Conservation (phyloP, 2,113 vertebrate species). For the Perognathus longimembris region DNA sequence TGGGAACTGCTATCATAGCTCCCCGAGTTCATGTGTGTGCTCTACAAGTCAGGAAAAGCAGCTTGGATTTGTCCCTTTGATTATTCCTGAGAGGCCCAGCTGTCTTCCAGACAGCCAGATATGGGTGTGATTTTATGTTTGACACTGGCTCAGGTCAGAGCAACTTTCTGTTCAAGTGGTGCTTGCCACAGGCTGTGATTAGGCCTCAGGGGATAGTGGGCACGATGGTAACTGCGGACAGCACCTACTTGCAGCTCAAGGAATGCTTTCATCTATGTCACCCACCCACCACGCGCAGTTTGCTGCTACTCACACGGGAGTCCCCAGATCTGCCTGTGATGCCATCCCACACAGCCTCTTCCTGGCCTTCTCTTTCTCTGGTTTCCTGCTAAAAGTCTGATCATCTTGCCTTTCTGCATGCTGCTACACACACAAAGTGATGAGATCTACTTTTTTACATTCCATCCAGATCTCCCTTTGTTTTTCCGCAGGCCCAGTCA, state of each 20-base stretch:
- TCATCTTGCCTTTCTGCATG: background rate
- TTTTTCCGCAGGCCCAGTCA: background rate
- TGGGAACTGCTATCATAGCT: no score
- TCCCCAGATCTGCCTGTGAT: no score
- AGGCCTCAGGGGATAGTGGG: no score
- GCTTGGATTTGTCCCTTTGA: background rate
- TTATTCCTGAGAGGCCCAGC: background rate
- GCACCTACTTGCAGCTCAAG: background rate
- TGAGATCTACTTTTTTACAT: no score
- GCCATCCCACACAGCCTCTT: background rate
- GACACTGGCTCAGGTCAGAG: no score
- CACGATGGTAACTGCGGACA: no score
- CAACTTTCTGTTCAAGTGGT: background rate
- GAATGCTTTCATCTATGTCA: background rate
- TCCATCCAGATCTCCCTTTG: background rate
- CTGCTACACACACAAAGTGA: no score
- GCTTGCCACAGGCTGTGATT: background rate
- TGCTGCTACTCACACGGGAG: no score
- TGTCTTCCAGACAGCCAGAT: background rate
- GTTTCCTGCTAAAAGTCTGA: background rate
- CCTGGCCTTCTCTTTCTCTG: background rate
- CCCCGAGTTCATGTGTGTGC: background rate
- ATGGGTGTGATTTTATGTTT: background rate
- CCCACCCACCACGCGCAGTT: background rate
- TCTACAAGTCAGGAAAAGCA: background rate